Base-by-base conservation (phyloP, 2,113 vertebrate genomes). In the Mus pahari region DNA sequence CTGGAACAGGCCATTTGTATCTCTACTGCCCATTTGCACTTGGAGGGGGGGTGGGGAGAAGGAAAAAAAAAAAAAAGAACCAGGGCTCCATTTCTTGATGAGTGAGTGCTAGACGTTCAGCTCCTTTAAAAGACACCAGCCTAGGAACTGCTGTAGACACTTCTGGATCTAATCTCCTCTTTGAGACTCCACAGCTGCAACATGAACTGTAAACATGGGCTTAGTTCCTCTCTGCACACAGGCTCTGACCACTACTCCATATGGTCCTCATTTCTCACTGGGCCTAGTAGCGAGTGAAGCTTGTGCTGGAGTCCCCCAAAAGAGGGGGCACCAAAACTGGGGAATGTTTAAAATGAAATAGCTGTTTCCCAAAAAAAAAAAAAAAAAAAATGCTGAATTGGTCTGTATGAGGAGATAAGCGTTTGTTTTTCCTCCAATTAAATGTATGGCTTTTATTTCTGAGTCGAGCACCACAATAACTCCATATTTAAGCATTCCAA, bases 391-490 rank as follows among this genome's bases (percentile, higher is more conserved):
- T 39, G 42, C 14, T 3, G 8, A 73, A 2, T 31, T 53, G 53
- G 19, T 24, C 31, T 16, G 12, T 13, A 1, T 62, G 33, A 50
- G 16, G 26, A 84, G 58, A 81, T 8, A 73, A 74, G 58, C 45
- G 28, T 82, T 88, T 45, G 33, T 4, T 31, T 62, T 48, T 79
- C 53, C 19, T 88, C 73, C 62, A 5, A 53, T 55, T 81, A 86
- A 92, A 87, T 77, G 64, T 66, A 48, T 39, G 62, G 48, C 75
- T 74, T 84, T 94, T 86, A 91, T 71, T 36, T 86, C 60, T 86
- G 16, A 66, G 42, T 20, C 31, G 0, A 33, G 7, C 17, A 74
- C 19, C 17, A 33, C 66, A 17, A 77, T 55, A 60, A 71, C 70
- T n/a, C 83, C 39, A 39, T 53, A 17, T 53, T 86, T 89, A 48